Percentiles rank a stretch among this genome's conserved stretches.
phyloP scores from a whole-genome alignment of 2,888 invertebrate species.

The Clepsis dumicolana region DNA sequence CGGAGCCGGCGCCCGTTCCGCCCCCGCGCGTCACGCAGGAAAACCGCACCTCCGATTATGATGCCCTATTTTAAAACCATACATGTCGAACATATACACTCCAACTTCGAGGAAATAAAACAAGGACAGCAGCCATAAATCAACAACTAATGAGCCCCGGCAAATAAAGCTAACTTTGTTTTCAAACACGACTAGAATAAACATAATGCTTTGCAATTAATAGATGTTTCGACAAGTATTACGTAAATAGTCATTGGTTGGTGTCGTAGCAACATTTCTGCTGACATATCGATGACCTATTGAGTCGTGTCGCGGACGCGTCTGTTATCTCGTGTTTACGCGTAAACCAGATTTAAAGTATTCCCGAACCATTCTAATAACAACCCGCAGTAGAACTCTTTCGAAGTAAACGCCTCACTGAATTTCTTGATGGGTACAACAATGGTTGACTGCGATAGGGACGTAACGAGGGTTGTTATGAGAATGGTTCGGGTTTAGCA shows the following conservation, averaged over 20 bases:
- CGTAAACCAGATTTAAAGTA: neutral
- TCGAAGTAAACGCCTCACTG: too few relatives aligned
- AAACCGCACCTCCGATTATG: neutral
- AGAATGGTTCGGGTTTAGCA: too few relatives aligned
- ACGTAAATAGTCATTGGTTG: conserved; percentile 18
- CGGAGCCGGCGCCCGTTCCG: neutral
- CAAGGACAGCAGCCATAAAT: neutral
- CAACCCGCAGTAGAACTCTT: too few relatives aligned
- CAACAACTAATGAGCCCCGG: neutral
- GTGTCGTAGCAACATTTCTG: conserved; percentile 14
- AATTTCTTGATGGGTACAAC: too few relatives aligned
- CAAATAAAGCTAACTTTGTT: neutral
- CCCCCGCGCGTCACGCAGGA: neutral
- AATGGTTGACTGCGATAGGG: too few relatives aligned
- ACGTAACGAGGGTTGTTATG: too few relatives aligned
- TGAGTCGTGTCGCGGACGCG: conserved; percentile 7
- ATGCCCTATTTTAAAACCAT: neutral
- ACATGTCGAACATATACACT: neutral
- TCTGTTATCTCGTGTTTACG: conserved; percentile 2
- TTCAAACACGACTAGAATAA: neutral
- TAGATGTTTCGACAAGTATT: neutral
- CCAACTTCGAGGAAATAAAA: neutral
- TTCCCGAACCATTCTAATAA: too few relatives aligned
- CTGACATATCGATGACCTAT: conserved; percentile 34
- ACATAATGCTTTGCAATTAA: neutral